Base-by-base conservation (phyloP, 2,113 vertebrate species). In the Tichodroma muraria region DNA sequence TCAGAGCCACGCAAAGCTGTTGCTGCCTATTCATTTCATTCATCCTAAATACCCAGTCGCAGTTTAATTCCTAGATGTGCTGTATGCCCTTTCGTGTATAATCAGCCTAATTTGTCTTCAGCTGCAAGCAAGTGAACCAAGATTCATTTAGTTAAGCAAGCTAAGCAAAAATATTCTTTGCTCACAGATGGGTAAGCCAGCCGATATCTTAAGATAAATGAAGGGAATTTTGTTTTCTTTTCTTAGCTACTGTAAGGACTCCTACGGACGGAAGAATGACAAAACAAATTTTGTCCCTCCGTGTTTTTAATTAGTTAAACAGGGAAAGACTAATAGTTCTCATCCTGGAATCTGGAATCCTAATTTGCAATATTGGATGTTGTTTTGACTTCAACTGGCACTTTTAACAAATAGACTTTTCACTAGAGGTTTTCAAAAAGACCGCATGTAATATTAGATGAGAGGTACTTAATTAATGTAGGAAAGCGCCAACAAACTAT, bases 381-480 rank as follows among this genome's bases (percentile, higher is more conserved):
- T 96, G 64, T 96, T 94, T 89, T 56, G 86, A 93, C 88, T 95
- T 90, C 77, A 89, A 70, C 94, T 94, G 94, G 82, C 91, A 88
- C 92, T 94, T 95, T 88, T 91, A 96, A 95, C 89, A 95, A 95
- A 95, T 68, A 95, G 89, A 88, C 89, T 95, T 97, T 95, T 91
- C 96, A 95, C 90, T 88, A 54, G 93, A 94, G 94, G 88, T 95
- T 97, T 96, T 95, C 91, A 91, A 91, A 96, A 95, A 90, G 88
- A 90, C 94, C 5, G 1, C 5, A 1, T 94, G 79, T 91, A 95
- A 90, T 96, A 91, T 94, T 93, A 97, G 88, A 94, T 93, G 94
- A 97, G 91, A 95, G 89, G 88, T 95, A 93, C 87, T 94, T 97
- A 97, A 95, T 97, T 97, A 97, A 95, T 45, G 85, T 73, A 95